These are phyloP conservation scores for Acestrorhynchus altus DNA, from an alignment of 2,797 vertebrate species.

Conservation along the genomic window DNA sequence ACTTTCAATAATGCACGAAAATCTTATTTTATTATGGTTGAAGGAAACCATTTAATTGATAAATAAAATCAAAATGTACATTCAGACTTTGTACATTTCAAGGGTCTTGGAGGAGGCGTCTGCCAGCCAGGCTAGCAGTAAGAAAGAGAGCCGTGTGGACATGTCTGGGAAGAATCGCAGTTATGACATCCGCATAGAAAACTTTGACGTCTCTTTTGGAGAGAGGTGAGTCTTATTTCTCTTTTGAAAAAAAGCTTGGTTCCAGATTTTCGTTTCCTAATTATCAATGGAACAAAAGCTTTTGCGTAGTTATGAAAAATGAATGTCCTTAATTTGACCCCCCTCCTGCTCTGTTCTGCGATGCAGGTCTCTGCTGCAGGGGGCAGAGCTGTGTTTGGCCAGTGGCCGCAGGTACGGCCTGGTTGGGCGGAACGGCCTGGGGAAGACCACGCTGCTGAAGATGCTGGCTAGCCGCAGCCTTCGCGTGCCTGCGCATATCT, in stretches of 20 bases:
- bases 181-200: slow-evolving; percentile 95
- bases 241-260: too few relatives aligned
- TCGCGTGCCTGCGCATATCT: slow-evolving; percentile 90
- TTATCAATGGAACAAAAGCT: too few relatives aligned
- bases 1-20: too few relatives aligned
- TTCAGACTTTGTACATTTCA: background rate
- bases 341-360: background rate
- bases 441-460: slow-evolving; percentile 95
- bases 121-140: slow-evolving; percentile 95
- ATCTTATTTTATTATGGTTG: too few relatives aligned
- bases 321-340: too few relatives aligned
- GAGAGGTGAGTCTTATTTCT: slow-evolving; percentile 81
- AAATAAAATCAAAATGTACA: too few relatives aligned
- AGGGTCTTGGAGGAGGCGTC: slow-evolving; percentile 96
- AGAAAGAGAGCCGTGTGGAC: slow-evolving; percentile 92
- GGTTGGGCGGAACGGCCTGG: slow-evolving; percentile 92
- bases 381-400: slow-evolving; percentile 88
- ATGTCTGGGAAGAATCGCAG: slow-evolving; percentile 95
- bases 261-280: too few relatives aligned
- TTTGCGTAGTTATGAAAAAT: too few relatives aligned
- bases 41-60: too few relatives aligned
- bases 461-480: slow-evolving; percentile 92
- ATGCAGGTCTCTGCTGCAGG: slow-evolving; percentile 87
- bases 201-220: slow-evolving; percentile 96
- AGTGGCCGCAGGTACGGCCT: slow-evolving; percentile 91